phyloP scores from a whole-genome alignment of 35 echinoderm and acorn worm species.

The Holothuria glaberrima region DNA sequence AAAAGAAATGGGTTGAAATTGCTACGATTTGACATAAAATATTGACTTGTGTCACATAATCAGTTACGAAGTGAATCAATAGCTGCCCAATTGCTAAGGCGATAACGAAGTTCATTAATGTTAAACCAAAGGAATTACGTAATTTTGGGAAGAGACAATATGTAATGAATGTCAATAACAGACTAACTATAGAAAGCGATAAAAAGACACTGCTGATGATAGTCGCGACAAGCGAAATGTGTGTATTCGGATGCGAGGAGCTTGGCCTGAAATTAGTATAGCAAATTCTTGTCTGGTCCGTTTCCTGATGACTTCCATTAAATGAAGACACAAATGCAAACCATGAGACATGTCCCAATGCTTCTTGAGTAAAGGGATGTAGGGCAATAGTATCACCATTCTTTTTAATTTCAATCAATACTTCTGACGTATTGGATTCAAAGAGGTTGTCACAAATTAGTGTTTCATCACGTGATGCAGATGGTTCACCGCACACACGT shows the following conservation, averaged over 20 bases:
- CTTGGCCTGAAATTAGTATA: not conserved
- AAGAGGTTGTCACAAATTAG: not conserved
- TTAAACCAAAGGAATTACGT: constrained; percentile 9
- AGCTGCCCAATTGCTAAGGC: not conserved
- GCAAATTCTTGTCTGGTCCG: not conserved
- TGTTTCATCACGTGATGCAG: not conserved
- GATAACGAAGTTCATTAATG: constrained; percentile 14
- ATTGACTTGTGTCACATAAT: constrained; percentile 21
- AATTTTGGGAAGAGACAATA: not conserved
- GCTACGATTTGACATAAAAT: not conserved
- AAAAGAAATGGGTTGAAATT: constrained; percentile 16
- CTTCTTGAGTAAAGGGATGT: not conserved
- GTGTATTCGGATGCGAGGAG: not conserved
- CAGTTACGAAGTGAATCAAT: no score
- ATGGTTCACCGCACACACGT: not conserved
- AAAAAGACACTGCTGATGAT: constrained; percentile 21
- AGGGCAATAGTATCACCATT: not conserved
- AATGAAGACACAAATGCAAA: not conserved
- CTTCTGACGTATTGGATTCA: not conserved
- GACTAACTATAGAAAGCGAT: not conserved
- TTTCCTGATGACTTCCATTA: not conserved
- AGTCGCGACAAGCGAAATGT: not conserved
- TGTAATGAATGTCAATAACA: constrained; percentile 2
- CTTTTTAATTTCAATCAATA: not conserved
- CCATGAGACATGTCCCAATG: not conserved